phyloP scores from a whole-genome alignment of 1,140 invertebrate genomes.

The Drosophila serrata region DNA sequence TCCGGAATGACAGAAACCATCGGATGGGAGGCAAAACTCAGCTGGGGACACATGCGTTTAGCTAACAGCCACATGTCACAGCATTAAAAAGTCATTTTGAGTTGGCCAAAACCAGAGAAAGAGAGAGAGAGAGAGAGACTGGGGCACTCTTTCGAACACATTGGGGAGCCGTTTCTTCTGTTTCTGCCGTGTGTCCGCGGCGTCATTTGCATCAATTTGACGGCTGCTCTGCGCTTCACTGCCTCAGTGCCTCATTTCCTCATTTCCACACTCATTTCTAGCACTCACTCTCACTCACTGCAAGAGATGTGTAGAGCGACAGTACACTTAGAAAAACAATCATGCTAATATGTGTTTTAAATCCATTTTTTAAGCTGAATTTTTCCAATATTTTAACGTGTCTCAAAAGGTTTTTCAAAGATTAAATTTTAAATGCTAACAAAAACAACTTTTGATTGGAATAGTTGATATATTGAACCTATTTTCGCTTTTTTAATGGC shows the following conservation, averaged over 20 bases:
- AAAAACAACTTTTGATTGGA: too few relatives aligned
- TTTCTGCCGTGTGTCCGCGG: conserved; percentile 19
- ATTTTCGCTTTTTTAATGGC: too few relatives aligned
- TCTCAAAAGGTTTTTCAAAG: background rate
- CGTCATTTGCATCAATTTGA: conserved; percentile 52
- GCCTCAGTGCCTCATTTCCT: conserved; percentile 35
- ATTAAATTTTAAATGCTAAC: background rate
- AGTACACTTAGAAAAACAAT: conserved; percentile 3
- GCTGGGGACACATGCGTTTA: conserved; percentile 25
- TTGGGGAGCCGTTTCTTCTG: conserved; percentile 40
- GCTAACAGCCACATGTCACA: conserved; percentile 34
- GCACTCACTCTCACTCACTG: conserved; percentile 11
- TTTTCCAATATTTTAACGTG: background rate
- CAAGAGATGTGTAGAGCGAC: background rate
- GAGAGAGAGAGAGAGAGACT: background rate
- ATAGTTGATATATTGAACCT: too few relatives aligned
- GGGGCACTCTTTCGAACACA: conserved; percentile 8
- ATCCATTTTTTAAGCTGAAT: too few relatives aligned
- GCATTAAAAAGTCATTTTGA: conserved; percentile 47
- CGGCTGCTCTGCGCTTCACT: conserved; percentile 68
- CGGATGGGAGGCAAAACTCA: background rate
- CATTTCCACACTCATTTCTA: conserved; percentile 2
- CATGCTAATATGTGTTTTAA: background rate
- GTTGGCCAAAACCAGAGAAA: conserved; percentile 10
- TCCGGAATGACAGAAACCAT: conserved; percentile 4